Base-by-base conservation (phyloP, 2,113 vertebrate genomes). In the Siniperca knerii region DNA sequence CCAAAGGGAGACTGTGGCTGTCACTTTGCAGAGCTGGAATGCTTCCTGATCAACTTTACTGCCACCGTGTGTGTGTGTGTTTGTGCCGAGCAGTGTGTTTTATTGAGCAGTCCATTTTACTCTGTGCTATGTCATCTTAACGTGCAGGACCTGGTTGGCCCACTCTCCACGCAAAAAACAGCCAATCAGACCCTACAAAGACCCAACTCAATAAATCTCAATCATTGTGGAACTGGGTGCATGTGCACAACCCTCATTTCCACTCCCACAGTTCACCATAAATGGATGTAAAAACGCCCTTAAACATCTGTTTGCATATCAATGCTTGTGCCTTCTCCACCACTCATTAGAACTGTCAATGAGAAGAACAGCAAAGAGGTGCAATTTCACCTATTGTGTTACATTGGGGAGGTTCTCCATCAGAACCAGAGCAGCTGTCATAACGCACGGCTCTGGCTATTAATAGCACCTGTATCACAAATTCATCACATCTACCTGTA, bases 11-110 rank as follows among this genome's bases (percentile, higher is more conserved):
- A 73, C 58, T 18, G 57, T 25, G 35, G 64, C 44, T 61, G 64
- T 82, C 81, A 44, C 65, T 75, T 16, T 33, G 54, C 54, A 60
- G 52, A 82, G 64, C 64, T 9, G 1, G 62, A 76, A 74, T 71
- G 74, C 66, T 55, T 77, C 35, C 73, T 83, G 66, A 83, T 83
- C 66, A 70, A 55, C 73, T 83, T 83, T 76, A 83, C 57, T 42
- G 35, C 73, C 57, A 42, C 55, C 1, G 8, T 62, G n/a, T 76
- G 35, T 4, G 37, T 64, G 44, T 84, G 60, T 57, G 33, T 84
- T 48, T 55, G 29, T 20, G 62, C 13, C 20, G 54, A 29, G 54
- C 23, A 12, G 11, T 13, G 29, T 40, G 64, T 77, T 78, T 77
- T 62, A 84, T 46, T 54, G 70, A 55, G 46, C 69, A 54, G 50